phyloP scores from a whole-genome alignment of 2,888 invertebrate species.

The Caradrina kadenii region DNA sequence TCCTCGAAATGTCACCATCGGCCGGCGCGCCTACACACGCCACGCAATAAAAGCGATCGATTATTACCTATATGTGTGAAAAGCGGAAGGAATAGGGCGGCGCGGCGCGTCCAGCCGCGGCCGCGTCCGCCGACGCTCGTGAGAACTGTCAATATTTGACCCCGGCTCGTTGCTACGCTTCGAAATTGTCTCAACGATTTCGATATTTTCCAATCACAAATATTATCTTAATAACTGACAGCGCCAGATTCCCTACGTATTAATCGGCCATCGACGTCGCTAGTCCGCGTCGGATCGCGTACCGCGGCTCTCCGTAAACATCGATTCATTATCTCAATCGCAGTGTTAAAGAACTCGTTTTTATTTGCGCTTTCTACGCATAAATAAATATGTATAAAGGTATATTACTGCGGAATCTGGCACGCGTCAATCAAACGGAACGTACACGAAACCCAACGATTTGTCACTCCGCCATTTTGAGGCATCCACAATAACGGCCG shows the following conservation, averaged over 20 bases:
- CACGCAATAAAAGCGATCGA: conserved; percentile 89
- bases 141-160: conserved; percentile 90
- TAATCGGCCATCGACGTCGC: conserved; percentile 59
- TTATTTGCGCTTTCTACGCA: conserved; percentile 89
- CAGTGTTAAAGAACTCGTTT: conserved; percentile 84
- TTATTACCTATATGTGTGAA: conserved; percentile 90
- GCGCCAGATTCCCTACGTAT: conserved; percentile 60
- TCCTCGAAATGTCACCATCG: conserved; percentile 84
- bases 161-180: conserved; percentile 80
- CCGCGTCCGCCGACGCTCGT: conserved; percentile 83
- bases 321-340: conserved; percentile 85
- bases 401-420: conserved; percentile 86
- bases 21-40: conserved; percentile 81
- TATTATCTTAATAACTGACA: conserved; percentile 77
- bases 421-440: conserved; percentile 90
- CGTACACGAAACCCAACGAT: conserved; percentile 85
- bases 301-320: conserved; percentile 75
- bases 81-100: conserved; percentile 87
- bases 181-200: conserved; percentile 89
- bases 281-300: conserved; percentile 71
- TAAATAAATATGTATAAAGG: conserved; percentile 88
- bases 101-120: conserved; percentile 78
- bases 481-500: conserved; percentile 84
- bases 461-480: conserved; percentile 89
- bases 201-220: conserved; percentile 88